Evolutionary conservation across 2,888 invertebrate genomes (phyloP), one percentile per base, ranked within the genome.

Genomic region (Flexamia atlantica): DNA sequence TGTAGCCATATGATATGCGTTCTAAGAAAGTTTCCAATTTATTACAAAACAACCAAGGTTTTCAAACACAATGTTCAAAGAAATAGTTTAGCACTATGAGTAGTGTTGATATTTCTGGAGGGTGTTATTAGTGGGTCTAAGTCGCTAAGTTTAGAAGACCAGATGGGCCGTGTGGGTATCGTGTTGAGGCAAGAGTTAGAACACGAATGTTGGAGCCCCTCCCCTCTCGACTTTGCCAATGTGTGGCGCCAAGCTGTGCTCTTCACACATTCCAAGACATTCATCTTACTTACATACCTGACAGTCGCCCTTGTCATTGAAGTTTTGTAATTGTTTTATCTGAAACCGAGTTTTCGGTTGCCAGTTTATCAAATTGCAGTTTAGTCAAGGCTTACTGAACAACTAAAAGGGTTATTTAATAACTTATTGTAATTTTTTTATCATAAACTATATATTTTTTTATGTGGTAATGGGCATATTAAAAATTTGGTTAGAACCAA

Each of bases 51-150:
- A 53, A 53, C 53, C 20, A 53, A 53, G 7, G 53, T 53, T 53
- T 53, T 53, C 7, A 23, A 53, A 23, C 46, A 23, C 64, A 28
- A 25, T 1, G 17, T 30, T 28, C 64, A 64, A 64, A 64, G 64
- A 64, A 64, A 64, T 25, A 64, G 64, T 64, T 64, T 30, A 28
- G 64, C 64, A 17, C 14, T 12, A 17, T 64, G 64, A 64, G 30
- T 64, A 30, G 25, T 3, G 64, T 64, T 20, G 64, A 14, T 64
- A 64, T 64, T 64, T 64, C 64, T 64, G 64, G 64, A 64, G 30
- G 2, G 64, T 7, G 64, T 64, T 64, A 64, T 64, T 64, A 30
- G 64, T 64, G 64, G 50, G 23, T 20, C 23, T 57, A 57, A 57
- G 23, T 23, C 30, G 64, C 64, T 64, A 64, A 14, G 64, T 64